Evolutionary conservation across 2,113 vertebrate genomes (phyloP).

Genomic region (Anser cygnoides): DNA sequence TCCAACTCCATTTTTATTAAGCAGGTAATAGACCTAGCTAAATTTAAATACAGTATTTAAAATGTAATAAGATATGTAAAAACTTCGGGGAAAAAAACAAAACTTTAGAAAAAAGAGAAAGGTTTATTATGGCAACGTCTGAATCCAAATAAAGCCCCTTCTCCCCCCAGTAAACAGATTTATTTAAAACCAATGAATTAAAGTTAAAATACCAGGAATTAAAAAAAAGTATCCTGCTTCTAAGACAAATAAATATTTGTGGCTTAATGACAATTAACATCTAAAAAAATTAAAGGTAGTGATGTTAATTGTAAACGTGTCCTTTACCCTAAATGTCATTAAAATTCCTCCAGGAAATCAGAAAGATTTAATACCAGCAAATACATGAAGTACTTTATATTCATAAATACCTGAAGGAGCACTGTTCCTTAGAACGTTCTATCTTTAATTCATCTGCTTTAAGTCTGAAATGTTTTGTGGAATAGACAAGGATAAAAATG

Average conservation of each 20-base stretch:
- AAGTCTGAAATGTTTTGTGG: not conserved
- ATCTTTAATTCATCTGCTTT: not conserved
- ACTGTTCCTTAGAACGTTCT: not conserved
- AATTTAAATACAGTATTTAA: not conserved
- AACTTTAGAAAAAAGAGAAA: not conserved
- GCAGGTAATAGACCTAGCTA: not conserved
- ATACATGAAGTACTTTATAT: not conserved
- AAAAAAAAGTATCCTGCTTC: not conserved
- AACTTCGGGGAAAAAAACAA: too few relatives aligned
- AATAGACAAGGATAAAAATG: not conserved
- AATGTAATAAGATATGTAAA: not conserved
- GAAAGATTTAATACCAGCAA: not conserved
- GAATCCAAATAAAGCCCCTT: not conserved
- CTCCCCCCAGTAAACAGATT: not conserved
- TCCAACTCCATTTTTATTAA: not conserved
- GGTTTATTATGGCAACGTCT: not conserved
- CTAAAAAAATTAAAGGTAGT: not conserved
- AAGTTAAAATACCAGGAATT: not conserved
- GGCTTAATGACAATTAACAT: not conserved
- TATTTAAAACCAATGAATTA: fast-evolving
- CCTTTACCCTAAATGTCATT: not conserved
- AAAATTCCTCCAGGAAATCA: not conserved
- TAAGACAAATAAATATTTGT: not conserved
- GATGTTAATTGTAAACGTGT: not conserved
- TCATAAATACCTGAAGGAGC: not conserved